Conservation (phyloP, 2,113 vertebrate species). For the Peromyscus leucopus region DNA sequence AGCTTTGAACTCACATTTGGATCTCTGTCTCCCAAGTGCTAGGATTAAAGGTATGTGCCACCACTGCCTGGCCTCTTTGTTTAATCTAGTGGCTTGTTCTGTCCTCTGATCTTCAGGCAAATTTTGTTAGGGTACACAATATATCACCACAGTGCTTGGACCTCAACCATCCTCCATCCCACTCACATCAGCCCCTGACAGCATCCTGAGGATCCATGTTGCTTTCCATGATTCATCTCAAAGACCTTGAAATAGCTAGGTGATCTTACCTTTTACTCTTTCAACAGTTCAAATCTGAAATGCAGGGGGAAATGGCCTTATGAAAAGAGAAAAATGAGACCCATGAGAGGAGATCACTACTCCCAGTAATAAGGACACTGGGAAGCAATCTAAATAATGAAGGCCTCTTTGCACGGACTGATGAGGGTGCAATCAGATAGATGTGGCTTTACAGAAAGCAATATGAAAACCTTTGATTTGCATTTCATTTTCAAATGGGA, state of each 20-base stretch:
- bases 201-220: not conserved
- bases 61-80: too few relatives aligned
- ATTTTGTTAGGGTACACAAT: too few relatives aligned
- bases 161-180: not conserved
- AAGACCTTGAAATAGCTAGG: conserved; percentile 31
- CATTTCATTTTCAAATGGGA: conserved; percentile 47
- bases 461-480: conserved; percentile 41
- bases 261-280: not conserved
- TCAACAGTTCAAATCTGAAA: conserved; percentile 42
- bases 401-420: not conserved
- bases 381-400: not conserved
- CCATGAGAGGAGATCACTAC: not conserved
- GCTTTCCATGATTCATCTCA: conserved; percentile 45
- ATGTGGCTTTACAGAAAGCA: not conserved
- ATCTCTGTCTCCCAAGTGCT: too few relatives aligned
- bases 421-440: not conserved
- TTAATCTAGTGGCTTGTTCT: too few relatives aligned
- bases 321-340: conserved; percentile 61
- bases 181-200: not conserved
- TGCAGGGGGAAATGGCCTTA: not conserved
- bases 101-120: too few relatives aligned
- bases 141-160: too few relatives aligned
- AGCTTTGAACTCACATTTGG: too few relatives aligned
- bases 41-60: too few relatives aligned
- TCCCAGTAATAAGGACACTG: conserved; percentile 27